These are phyloP conservation scores for Strigamia maritima DNA, from an alignment of 2,888 invertebrate species.

Conservation along the genomic window DNA sequence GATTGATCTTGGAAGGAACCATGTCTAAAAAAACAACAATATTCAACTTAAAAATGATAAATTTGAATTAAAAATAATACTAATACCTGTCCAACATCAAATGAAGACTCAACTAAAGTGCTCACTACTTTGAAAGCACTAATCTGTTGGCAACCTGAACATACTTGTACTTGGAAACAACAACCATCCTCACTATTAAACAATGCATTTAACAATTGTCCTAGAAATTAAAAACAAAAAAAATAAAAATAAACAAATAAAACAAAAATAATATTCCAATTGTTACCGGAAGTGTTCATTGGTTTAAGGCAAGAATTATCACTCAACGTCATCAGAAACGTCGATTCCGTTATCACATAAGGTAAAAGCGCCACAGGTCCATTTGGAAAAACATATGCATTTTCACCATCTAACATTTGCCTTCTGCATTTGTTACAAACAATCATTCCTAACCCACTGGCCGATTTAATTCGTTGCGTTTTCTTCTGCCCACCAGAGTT, in stretches of 20 bases:
- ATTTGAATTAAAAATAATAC: too few relatives aligned
- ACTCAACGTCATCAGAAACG: background rate
- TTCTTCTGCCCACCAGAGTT: background rate
- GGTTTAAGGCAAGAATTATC: background rate
- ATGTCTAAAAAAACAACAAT: background rate
- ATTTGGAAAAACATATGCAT: background rate
- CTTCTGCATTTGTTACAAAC: background rate
- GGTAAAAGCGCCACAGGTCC: background rate
- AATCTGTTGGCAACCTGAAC: background rate
- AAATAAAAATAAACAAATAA: background rate
- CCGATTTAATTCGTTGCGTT: background rate
- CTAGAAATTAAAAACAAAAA: background rate
- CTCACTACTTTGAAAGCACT: background rate
- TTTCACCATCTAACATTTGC: background rate
- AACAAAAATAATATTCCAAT: background rate
- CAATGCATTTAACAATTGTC: background rate
- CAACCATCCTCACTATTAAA: background rate
- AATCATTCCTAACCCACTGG: background rate
- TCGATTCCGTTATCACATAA: background rate
- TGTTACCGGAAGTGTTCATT: background rate
- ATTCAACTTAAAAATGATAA: too few relatives aligned
- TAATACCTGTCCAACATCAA: background rate
- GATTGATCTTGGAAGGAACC: background rate
- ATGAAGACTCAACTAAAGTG: background rate
- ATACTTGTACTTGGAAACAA: conserved; percentile 18